Evolutionary conservation across 2,888 invertebrate species (phyloP).

Genomic region (Cryptus armator): DNA sequence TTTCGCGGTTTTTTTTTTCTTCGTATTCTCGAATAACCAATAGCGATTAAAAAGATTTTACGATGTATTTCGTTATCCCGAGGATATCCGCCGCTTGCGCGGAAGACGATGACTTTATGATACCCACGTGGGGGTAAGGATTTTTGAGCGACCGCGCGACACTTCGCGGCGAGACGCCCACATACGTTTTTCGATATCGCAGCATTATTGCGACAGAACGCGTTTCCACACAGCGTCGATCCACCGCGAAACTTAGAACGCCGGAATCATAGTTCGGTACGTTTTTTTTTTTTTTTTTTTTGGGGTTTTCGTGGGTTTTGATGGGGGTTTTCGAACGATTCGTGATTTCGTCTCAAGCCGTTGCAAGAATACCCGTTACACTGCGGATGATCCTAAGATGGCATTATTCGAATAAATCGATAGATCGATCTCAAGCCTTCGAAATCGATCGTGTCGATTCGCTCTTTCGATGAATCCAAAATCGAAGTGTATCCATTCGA

Average conservation of each 20-base stretch:
- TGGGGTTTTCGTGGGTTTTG: not conserved
- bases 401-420: slow-evolving; percentile 52
- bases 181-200: slow-evolving; percentile 35
- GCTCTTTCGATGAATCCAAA: too few species aligned
- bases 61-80: slow-evolving; percentile 1
- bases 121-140: slow-evolving; percentile 40
- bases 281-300: not conserved
- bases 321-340: not conserved
- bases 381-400: slow-evolving; percentile 72
- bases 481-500: too few species aligned
- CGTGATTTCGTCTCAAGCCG: not conserved
- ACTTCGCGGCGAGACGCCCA: slow-evolving; percentile 56
- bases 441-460: too few species aligned
- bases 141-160: slow-evolving; percentile 61
- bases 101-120: slow-evolving; percentile 12
- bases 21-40: slow-evolving; percentile 4
- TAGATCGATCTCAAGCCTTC: not conserved
- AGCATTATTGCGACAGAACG: slow-evolving; percentile 56
- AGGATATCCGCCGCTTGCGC: not conserved
- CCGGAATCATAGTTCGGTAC: slow-evolving; percentile 13
- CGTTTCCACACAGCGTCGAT: slow-evolving; percentile 6
- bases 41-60: slow-evolving; percentile 15
- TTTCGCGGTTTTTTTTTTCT: not conserved
- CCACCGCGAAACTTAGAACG: slow-evolving; percentile 16
- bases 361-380: slow-evolving; percentile 71